Conservation (phyloP, 37 sponge, comb jelly and placozoan genomes). For the Eunapius fragilis region DNA sequence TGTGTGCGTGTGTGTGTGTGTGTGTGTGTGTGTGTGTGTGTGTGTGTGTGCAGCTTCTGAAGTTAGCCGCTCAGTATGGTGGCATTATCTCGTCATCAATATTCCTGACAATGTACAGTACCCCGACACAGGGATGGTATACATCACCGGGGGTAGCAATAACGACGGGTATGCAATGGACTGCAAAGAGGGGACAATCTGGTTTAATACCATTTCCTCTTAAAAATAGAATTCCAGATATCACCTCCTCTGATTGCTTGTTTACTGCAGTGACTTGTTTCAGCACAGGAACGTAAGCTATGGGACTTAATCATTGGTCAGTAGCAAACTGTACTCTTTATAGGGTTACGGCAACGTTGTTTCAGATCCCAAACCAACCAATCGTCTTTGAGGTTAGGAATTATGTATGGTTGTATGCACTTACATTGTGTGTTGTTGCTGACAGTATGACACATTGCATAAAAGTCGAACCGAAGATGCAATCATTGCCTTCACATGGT, state of each 20-base stretch:
- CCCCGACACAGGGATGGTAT: conserved; percentile 76
- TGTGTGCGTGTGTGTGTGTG: background rate
- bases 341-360: conserved; percentile 77
- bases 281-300: conserved; percentile 62
- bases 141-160: conserved; percentile 87
- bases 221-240: conserved; percentile 33
- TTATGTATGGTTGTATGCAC: background rate
- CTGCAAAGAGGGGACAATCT: no score
- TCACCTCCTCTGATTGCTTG: conserved; percentile 29
- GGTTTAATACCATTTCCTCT: no score
- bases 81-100: conserved; percentile 82
- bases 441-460: conserved; percentile 72
- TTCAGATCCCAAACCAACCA: conserved; percentile 91
- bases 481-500: conserved; percentile 92
- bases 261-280: conserved; percentile 31
- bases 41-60: conserved; percentile 34
- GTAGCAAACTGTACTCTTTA: background rate
- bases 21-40: no score
- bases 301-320: background rate
- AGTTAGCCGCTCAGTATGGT: conserved; percentile 79
- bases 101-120: conserved; percentile 70
- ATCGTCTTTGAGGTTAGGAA: conserved; percentile 70
- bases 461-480: conserved; percentile 85
- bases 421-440: background rate
- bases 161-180: conserved; percentile 33